Percentiles rank a stretch among this genome's conserved stretches.
phyloP scores from a whole-genome alignment of 2,797 vertebrate genomes.

The Sebastes oblongus region DNA sequence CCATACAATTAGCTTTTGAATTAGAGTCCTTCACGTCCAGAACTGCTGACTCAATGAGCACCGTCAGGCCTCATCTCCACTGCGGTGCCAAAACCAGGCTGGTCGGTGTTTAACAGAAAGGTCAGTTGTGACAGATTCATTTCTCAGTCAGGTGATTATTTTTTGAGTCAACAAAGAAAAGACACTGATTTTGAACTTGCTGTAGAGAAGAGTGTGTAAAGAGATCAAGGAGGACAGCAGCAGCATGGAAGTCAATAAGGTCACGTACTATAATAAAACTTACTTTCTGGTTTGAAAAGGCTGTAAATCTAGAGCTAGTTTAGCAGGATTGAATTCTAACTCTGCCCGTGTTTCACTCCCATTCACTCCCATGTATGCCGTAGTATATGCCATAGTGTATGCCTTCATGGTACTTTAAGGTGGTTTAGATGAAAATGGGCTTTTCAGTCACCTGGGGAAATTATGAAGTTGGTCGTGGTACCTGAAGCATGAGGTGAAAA shows the following conservation, averaged over 20 bases:
- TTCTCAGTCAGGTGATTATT: not conserved
- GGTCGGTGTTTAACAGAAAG: not conserved
- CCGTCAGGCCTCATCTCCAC: not conserved
- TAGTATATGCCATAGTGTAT: too few relatives aligned
- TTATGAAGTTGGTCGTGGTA: not conserved
- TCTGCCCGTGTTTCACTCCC: not conserved
- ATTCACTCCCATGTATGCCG: not conserved
- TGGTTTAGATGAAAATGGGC: not conserved
- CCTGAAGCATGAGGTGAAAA: not conserved
- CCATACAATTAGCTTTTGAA: conserved; percentile 69
- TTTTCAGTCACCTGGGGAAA: not conserved
- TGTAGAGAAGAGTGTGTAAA: not conserved
- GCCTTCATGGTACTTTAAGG: not conserved
- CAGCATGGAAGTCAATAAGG: not conserved
- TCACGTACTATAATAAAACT: not conserved
- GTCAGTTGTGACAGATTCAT: not conserved
- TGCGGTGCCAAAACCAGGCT: not conserved
- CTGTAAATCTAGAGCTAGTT: not conserved
- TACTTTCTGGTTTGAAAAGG: not conserved
- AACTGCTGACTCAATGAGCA: conserved; percentile 51
- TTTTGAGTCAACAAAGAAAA: not conserved
- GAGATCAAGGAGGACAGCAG: not conserved
- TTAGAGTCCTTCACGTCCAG: conserved; percentile 47
- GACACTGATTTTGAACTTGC: not conserved
- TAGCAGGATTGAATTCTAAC: not conserved